Evolutionary conservation across 2,797 vertebrate genomes (phyloP).

Genomic region (Neopelma chrysocephalum): DNA sequence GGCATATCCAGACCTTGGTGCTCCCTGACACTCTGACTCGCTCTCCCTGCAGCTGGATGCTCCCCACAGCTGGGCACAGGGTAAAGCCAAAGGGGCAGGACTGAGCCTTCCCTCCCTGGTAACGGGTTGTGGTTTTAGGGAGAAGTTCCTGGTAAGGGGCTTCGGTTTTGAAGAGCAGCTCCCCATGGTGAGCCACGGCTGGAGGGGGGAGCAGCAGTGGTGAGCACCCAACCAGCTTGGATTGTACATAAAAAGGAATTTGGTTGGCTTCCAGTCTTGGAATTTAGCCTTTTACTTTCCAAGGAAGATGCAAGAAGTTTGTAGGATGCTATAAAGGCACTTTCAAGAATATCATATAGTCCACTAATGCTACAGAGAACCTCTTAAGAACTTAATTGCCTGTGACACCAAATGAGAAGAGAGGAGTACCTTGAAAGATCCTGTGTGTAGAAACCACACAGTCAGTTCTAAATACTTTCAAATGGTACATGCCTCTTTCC

Average conservation of each 20-base stretch:
- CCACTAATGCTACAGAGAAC: constrained; percentile 28
- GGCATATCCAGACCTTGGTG: not conserved
- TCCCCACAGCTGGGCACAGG: not conserved
- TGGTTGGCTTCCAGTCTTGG: not conserved
- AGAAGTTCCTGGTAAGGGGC: not conserved
- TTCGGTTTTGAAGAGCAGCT: not conserved
- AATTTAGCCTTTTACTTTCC: not conserved
- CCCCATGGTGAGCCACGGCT: not conserved
- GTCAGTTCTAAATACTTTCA: constrained; percentile 9
- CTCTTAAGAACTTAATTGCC: constrained; percentile 56
- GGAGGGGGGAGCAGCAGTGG: not conserved
- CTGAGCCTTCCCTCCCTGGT: not conserved
- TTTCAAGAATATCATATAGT: constrained; percentile 16
- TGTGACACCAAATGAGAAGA: constrained; percentile 39
- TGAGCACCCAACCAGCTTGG: not conserved
- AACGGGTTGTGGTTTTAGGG: not conserved
- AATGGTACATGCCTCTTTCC: not conserved
- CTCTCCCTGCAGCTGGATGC: not conserved
- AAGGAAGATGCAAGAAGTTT: constrained; percentile 17
- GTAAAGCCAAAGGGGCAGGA: not conserved
- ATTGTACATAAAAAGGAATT: not conserved
- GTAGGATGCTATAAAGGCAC: constrained; percentile 22
- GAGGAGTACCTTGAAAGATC: constrained; percentile 26
- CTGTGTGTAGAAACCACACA: constrained; percentile 22
- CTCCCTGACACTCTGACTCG: not conserved